Evolutionary conservation across 2,888 invertebrate species (phyloP).

Genomic region (Drosophila colorata): DNA sequence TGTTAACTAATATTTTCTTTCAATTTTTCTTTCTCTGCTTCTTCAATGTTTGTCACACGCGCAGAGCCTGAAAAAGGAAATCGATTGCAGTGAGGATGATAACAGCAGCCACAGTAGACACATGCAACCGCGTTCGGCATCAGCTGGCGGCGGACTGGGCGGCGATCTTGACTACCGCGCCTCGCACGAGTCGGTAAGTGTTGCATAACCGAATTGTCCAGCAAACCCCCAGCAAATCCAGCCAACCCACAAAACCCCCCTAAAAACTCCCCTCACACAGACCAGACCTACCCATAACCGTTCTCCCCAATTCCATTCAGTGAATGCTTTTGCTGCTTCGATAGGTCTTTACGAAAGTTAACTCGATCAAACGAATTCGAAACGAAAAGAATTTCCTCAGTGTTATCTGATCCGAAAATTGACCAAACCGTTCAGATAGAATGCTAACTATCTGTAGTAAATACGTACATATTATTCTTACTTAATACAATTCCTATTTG

Average conservation of each 20-base stretch:
- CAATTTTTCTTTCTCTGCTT: not conserved
- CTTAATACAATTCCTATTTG: slow-evolving; percentile 33
- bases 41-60: slow-evolving; percentile 16
- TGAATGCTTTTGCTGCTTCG: slow-evolving; percentile 76
- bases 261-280: slow-evolving; percentile 3
- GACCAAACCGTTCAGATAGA: slow-evolving; percentile 24
- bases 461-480: slow-evolving; percentile 33
- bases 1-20: too few relatives aligned
- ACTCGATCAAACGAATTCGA: slow-evolving; percentile 25
- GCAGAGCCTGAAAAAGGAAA: slow-evolving; percentile 95
- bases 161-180: slow-evolving; percentile 93
- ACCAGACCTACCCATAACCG: slow-evolving; percentile 5
- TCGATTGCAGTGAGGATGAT: slow-evolving; percentile 92
- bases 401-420: slow-evolving; percentile 28
- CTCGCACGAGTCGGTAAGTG: slow-evolving; percentile 93
- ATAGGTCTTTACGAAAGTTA: slow-evolving; percentile 67
- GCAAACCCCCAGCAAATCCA: slow-evolving; percentile 16
- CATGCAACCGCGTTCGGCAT: slow-evolving; percentile 87
- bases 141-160: slow-evolving; percentile 85
- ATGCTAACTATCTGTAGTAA: slow-evolving; percentile 20
- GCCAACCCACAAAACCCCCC: slow-evolving; percentile 1
- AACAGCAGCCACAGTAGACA: slow-evolving; percentile 83
- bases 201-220: not conserved
- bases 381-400: slow-evolving; percentile 11
- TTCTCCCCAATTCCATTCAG: slow-evolving; percentile 58